Base-by-base conservation (phyloP, 1,140 invertebrate genomes). In the Drosophila ogumai region DNA sequence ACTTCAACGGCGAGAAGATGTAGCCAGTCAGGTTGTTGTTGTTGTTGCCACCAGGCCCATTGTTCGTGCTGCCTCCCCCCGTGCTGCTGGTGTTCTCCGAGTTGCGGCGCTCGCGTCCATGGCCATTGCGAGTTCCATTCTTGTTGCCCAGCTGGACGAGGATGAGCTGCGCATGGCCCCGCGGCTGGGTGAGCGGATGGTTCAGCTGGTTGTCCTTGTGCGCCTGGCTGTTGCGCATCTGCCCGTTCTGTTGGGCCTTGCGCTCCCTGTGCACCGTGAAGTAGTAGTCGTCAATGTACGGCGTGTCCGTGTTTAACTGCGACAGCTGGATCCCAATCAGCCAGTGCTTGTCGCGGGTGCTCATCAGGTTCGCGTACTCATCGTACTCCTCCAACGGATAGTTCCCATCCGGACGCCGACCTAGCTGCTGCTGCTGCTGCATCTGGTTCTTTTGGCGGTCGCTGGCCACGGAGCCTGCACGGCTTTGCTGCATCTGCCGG, bases 331-430 rank as follows among this genome's bases (percentile, higher is more conserved):
- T 98, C 91, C 98, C 98, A 50, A 98, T 95, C 3, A 99, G 93
- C 97, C 98, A 98, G 68, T 98, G 97, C 88, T 98, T 99, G 85
- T 99, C 98, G 43, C 96, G 94, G 69, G 95, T 95, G 41, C 96
- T 98, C 98, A 99, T 99, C 3, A 99, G 93, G 25, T 97, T 97
- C 7, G 96, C 95, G 91, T 98, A 98, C 82, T 97, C 96, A 92
- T 98, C 97, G 56, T 81, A 92, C 41, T 91, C 91, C n/a, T 91
- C 78, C 13, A 79, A 72, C 2, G 90, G 84, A 22, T 92, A 71
- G 50, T 92, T 92, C 6, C 92, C 82, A 12, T 92, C 85, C 31
- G 69, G 69, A 68, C 58, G 49, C 36, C 78, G 58, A 15, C 59
- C 34, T 3, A 32, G 86, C n/a, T 78, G 81, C 17, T 77, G 79